Conservation (phyloP, 2,113 vertebrate species). For the Meles meles region DNA sequence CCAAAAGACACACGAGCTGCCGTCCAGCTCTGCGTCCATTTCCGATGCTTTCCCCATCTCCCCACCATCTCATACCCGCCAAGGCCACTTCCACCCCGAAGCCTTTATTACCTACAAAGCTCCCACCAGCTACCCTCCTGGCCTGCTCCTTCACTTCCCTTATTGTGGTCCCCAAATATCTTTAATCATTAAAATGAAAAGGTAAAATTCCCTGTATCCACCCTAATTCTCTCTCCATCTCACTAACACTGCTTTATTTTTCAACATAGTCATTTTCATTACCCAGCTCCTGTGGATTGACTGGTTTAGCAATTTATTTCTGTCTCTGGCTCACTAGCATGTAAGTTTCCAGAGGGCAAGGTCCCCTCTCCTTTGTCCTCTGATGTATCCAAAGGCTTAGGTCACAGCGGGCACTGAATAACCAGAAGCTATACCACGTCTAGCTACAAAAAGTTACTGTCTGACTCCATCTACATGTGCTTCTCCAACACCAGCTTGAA, state of each 20-base stretch:
- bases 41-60: not conserved
- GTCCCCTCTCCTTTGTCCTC: not conserved
- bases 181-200: not conserved
- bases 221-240: not conserved
- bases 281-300: not conserved
- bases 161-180: not conserved
- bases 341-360: not conserved
- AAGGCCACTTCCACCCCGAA: not conserved
- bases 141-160: not conserved
- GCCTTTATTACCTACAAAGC: not conserved
- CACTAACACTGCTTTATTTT: not conserved
- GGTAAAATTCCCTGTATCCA: not conserved
- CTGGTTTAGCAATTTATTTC: not conserved
- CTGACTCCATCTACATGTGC: not conserved
- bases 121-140: not conserved
- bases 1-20: rapidly evolving
- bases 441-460: not conserved
- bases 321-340: not conserved
- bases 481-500: not conserved
- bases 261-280: not conserved
- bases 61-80: not conserved
- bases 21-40: rapidly evolving
- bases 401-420: not conserved
- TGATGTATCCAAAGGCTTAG: not conserved
- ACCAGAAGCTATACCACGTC: not conserved